These are phyloP conservation scores for Tillus elongatus DNA, from an alignment of 2,888 invertebrate genomes.

Conservation along the genomic window DNA sequence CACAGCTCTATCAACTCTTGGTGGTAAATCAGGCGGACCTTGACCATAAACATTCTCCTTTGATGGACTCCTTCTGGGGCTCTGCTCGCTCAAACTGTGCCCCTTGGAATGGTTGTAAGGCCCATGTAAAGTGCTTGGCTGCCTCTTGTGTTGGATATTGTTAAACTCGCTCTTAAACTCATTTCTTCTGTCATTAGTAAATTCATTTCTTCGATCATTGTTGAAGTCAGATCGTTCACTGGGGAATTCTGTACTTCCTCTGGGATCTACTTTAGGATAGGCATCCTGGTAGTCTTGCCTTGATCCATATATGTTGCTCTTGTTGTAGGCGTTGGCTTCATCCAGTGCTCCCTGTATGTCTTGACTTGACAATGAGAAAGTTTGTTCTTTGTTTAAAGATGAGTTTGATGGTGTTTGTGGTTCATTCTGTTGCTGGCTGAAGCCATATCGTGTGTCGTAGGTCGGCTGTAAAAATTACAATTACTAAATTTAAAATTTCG, in stretches of 20 bases:
- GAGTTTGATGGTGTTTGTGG: constrained; percentile 20
- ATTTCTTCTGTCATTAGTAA: constrained; percentile 20
- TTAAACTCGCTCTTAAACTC: constrained; percentile 26
- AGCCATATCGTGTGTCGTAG: constrained; percentile 40
- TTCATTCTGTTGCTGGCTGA: constrained; percentile 25
- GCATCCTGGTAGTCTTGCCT: constrained; percentile 17
- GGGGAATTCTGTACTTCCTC: constrained; percentile 21
- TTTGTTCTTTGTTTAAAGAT: constrained; percentile 37
- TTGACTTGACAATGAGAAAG: constrained; percentile 33
- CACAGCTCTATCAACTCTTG: constrained; percentile 67
- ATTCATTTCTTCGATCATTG: constrained; percentile 12
- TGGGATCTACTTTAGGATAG: constrained; percentile 24
- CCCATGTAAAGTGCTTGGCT: constrained; percentile 37
- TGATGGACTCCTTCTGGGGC: constrained; percentile 27
- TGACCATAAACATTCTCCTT: constrained; percentile 37
- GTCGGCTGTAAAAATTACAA: constrained; percentile 32
- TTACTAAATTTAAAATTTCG: constrained; percentile 5
- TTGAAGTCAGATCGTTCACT: constrained; percentile 23
- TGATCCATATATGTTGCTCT: constrained; percentile 22
- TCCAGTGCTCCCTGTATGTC: constrained; percentile 32
- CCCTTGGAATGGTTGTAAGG: constrained; percentile 34
- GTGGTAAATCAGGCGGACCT: constrained; percentile 72
- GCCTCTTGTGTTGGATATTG: constrained; percentile 36
- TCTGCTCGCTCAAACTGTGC: constrained; percentile 33
- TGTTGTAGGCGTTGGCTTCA: constrained; percentile 27